These are phyloP conservation scores for Cathartes aura DNA, from an alignment of 2,113 vertebrate genomes.

Conservation along the genomic window DNA sequence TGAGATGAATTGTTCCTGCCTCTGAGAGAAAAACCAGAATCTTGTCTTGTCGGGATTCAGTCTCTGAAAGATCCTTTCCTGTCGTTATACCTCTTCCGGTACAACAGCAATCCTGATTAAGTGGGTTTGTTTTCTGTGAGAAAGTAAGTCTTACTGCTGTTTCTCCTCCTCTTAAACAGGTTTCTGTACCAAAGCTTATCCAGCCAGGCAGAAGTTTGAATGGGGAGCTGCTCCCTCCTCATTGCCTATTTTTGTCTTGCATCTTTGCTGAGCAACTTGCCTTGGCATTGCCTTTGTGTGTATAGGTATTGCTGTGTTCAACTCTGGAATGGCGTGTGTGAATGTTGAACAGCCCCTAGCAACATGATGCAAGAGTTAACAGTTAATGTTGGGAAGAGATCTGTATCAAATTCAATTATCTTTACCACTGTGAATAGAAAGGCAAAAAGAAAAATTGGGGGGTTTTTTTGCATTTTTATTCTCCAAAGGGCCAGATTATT, in stretches of 20 bases:
- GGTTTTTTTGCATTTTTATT: not conserved
- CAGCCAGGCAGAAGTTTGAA: not conserved
- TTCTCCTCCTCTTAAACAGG: not conserved
- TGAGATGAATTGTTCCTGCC: not conserved
- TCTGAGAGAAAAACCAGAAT: not conserved
- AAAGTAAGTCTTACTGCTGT: not conserved
- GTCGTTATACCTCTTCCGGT: not conserved
- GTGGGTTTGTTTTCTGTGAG: not conserved
- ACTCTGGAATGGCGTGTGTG: not conserved
- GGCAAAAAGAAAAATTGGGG: not conserved
- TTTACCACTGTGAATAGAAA: not conserved
- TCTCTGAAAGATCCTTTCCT: not conserved
- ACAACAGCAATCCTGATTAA: not conserved
- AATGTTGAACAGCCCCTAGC: not conserved
- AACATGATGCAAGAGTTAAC: not conserved
- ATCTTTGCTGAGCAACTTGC: not conserved
- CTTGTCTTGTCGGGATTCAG: not conserved
- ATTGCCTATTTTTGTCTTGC: fast-evolving
- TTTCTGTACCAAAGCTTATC: not conserved
- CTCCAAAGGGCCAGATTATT: not conserved
- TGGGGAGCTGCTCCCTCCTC: not conserved
- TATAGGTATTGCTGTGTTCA: not conserved
- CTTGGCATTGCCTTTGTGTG: not conserved
- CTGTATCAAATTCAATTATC: not conserved
- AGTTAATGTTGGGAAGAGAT: not conserved